These are phyloP conservation scores for Hydrophis major DNA, from an alignment of 2,797 vertebrate species.

Conservation along the genomic window DNA sequence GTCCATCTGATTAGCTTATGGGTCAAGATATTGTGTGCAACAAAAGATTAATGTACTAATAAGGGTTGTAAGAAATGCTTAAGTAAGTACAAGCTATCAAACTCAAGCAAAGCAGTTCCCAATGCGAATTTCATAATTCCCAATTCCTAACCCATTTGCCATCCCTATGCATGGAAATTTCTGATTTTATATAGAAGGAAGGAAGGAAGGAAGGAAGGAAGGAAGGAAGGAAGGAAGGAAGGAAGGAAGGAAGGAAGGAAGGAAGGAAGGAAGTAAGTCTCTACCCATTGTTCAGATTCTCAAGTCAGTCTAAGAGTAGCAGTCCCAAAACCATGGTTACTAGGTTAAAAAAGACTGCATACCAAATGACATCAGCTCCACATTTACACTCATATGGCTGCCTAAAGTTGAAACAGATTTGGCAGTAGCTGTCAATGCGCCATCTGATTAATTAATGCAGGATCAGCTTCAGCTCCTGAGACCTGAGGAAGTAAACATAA, in stretches of 20 bases:
- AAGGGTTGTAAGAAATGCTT: not conserved
- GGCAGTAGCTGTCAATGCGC: not conserved
- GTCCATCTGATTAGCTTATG: not conserved
- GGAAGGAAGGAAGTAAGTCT: not conserved
- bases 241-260: no score
- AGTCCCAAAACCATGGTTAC: not conserved
- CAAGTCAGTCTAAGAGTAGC: not conserved
- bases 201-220: not conserved
- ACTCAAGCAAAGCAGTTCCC: not conserved
- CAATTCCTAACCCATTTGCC: not conserved
- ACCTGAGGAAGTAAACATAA: not conserved
- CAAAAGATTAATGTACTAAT: not conserved
- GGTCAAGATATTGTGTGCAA: not conserved
- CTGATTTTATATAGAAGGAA: not conserved
- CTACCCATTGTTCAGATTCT: not conserved
- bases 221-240: not conserved
- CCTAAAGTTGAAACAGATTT: not conserved
- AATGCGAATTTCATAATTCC: not conserved
- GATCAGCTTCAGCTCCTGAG: not conserved
- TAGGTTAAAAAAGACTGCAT: not conserved
- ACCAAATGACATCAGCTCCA: not conserved
- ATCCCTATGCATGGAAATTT: not conserved
- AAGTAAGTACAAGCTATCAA: not conserved
- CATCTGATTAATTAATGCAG: not conserved
- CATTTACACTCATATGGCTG: not conserved